Conservation (phyloP, 2,888 invertebrate genomes). For the Rhyacophila evoluta region DNA sequence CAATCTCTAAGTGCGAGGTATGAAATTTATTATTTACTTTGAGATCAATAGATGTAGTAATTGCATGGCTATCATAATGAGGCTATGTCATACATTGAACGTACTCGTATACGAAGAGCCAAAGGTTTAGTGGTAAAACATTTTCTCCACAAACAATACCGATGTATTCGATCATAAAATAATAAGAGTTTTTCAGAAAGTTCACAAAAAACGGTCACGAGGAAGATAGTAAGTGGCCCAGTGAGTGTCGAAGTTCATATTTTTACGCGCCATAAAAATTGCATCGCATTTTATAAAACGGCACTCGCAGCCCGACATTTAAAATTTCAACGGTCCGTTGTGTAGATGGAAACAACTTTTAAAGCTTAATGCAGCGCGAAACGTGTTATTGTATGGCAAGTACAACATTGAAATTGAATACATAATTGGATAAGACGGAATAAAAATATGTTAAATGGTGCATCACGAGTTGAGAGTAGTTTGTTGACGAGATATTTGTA, state of each 20-base stretch:
- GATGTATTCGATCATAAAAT: not conserved
- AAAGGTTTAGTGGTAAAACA: too few species aligned
- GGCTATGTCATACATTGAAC: too few species aligned
- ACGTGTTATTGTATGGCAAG: not conserved
- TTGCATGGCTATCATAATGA: too few species aligned
- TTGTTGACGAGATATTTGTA: too few species aligned
- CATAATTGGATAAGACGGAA: not conserved
- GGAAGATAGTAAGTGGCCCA: not conserved
- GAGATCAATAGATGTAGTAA: too few species aligned
- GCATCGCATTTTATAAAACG: not conserved
- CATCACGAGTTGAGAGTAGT: too few species aligned
- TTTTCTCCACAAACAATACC: too few species aligned
- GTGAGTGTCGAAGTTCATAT: constrained; percentile 8
- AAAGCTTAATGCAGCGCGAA: not conserved
- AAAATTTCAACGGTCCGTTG: not conserved
- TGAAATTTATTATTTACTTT: too few species aligned
- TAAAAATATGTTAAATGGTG: too few species aligned
- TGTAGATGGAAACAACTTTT: not conserved
- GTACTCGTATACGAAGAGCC: too few species aligned
- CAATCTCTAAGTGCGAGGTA: too few species aligned
- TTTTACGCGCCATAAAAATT: not conserved
- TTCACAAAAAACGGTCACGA: not conserved
- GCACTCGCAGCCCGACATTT: not conserved
- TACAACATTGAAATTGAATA: not conserved
- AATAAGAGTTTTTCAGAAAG: not conserved